A percentile compares a stretch with the other conserved stretches of the same genome.
Evolutionary conservation across 2,888 invertebrate genomes (phyloP).

Genomic region (Phoronis australis): DNA sequence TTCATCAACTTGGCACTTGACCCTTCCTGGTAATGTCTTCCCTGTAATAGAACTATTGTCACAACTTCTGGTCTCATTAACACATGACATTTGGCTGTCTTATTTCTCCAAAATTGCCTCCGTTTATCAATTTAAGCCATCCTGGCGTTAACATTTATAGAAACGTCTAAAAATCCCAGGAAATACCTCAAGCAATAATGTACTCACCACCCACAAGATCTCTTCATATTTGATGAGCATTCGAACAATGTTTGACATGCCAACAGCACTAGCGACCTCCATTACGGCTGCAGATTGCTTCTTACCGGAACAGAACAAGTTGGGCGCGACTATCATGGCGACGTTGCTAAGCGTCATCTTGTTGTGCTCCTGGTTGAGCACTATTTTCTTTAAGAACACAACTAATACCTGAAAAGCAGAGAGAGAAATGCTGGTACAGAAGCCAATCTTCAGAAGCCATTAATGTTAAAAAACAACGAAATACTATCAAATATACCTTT

Average conservation of each 20-base stretch:
- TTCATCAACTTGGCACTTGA: too few relatives aligned
- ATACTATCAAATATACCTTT: neutral
- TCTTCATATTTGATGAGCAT: conserved; percentile 73
- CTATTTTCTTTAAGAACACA: conserved; percentile 71
- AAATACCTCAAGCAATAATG: conserved; percentile 18
- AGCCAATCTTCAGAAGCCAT: neutral
- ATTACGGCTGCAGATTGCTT: conserved; percentile 20
- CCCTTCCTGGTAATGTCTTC: too few relatives aligned
- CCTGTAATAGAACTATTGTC: too few relatives aligned
- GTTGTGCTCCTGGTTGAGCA: conserved; percentile 65
- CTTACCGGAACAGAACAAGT: conserved; percentile 59
- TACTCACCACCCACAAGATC: conserved; percentile 74
- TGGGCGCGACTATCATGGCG: conserved; percentile 92
- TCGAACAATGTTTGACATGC: conserved; percentile 80
- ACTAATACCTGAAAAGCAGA: conserved; percentile 63
- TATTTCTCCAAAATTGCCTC: too few relatives aligned
- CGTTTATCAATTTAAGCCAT: too few relatives aligned
- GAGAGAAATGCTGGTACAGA: neutral
- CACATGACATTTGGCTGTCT: too few relatives aligned
- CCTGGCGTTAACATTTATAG: neutral
- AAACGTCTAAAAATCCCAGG: neutral
- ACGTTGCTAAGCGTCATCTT: conserved; percentile 90
- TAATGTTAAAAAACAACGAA: neutral
- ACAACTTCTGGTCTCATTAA: too few relatives aligned
- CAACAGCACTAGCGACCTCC: conserved; percentile 66